A percentile compares a stretch with the other conserved stretches of the same genome.
These are phyloP conservation scores for Agonopterix subpropinquella DNA, from an alignment of 2,888 invertebrate genomes.

Conservation along the genomic window DNA sequence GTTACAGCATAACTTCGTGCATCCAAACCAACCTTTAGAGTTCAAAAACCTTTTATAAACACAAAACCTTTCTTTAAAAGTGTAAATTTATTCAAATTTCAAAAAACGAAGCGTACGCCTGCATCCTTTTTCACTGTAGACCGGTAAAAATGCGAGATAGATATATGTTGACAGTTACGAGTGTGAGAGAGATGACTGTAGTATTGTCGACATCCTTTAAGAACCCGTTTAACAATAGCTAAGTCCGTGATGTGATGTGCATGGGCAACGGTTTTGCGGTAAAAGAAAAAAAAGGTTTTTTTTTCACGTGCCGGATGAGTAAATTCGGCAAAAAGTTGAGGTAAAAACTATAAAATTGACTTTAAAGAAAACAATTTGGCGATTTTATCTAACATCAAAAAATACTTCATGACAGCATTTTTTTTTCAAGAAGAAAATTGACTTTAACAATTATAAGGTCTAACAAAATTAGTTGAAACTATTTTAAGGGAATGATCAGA, in stretches of 20 bases:
- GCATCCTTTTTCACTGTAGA: conserved; percentile 49
- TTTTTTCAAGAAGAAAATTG: neutral
- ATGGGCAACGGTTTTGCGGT: conserved; percentile 24
- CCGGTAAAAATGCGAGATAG: conserved; percentile 20
- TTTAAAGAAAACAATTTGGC: too few species aligned
- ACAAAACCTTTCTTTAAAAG: conserved; percentile 54
- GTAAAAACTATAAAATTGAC: too few species aligned
- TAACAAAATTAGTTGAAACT: too few species aligned
- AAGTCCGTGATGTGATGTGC: conserved; percentile 35
- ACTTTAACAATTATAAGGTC: too few species aligned
- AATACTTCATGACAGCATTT: too few species aligned
- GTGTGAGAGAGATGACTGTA: conserved; percentile 19
- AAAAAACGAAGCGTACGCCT: conserved; percentile 51
- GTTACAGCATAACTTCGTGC: too few species aligned
- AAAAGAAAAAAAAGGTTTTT: conserved; percentile 7
- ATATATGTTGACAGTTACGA: conserved; percentile 4
- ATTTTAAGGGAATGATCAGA: too few species aligned
- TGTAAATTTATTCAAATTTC: conserved; percentile 72
- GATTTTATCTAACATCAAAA: too few species aligned
- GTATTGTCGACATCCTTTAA: conserved; percentile 14
- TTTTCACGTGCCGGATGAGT: too few species aligned
- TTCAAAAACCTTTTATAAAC: conserved; percentile 49
- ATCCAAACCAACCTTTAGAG: conserved; percentile 15
- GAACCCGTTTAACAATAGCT: conserved; percentile 52
- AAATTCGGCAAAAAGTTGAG: too few species aligned